Evolutionary conservation across 2,888 invertebrate genomes (phyloP).

Genomic region (Leuctra nigra): DNA sequence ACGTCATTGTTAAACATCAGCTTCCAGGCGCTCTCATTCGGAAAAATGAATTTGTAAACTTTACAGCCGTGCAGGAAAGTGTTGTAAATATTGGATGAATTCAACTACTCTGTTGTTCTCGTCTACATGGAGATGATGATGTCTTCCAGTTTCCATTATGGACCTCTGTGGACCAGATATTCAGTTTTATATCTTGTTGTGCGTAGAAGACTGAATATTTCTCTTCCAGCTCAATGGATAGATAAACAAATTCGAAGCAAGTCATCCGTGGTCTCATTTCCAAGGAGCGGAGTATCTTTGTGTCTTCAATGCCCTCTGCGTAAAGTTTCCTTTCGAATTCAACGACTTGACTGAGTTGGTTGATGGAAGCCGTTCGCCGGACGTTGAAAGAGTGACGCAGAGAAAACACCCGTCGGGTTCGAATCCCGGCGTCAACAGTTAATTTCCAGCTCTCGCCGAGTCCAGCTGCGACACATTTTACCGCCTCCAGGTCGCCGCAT

Average conservation of each 20-base stretch:
- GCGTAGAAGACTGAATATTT: slow-evolving; percentile 7
- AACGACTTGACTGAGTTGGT: not conserved
- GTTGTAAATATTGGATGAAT: slow-evolving; percentile 1
- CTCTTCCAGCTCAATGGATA: slow-evolving; percentile 5
- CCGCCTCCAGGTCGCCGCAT: not conserved
- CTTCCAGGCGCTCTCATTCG: not conserved
- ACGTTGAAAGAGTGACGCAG: no score
- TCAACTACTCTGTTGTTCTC: no score
- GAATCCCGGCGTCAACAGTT: no score
- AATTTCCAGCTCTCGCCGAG: no score
- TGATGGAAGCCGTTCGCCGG: no score
- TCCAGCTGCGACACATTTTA: no score
- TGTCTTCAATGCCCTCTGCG: not conserved
- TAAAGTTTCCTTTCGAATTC: not conserved
- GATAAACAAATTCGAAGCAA: slow-evolving; percentile 10
- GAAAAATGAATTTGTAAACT: slow-evolving; percentile 8
- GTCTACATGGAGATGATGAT: no score
- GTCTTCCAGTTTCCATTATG: no score
- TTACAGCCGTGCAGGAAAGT: not conserved
- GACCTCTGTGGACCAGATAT: not conserved
- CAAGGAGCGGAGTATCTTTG: no score
- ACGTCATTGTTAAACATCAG: no score
- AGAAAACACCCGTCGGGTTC: no score
- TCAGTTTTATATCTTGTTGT: slow-evolving; percentile 1
- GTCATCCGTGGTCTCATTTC: slow-evolving; percentile 1